Evolutionary conservation across 1,140 invertebrate species (phyloP).

Genomic region (Ridgeia piscesae): DNA sequence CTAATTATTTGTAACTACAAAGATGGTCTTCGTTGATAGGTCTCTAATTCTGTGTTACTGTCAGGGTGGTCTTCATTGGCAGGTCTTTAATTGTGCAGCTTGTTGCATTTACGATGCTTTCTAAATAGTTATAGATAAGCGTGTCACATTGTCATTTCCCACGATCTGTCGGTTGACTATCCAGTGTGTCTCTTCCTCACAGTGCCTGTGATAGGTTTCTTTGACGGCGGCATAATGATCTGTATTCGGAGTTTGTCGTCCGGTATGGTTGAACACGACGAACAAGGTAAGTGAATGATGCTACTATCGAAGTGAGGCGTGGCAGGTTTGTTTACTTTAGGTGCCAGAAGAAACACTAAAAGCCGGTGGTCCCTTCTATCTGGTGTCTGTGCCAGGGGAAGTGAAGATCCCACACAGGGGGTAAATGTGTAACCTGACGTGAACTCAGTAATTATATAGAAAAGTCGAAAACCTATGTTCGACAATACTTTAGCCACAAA

Average conservation of each 20-base stretch:
- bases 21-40: neutral
- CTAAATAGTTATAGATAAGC: neutral
- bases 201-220: neutral
- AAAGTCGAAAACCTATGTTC: too few species aligned
- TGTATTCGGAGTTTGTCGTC: conserved; percentile 10
- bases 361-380: too few species aligned
- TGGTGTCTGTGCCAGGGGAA: too few species aligned
- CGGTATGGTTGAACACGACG: neutral
- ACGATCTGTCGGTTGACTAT: neutral
- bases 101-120: too few species aligned
- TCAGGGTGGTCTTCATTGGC: neutral
- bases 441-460: too few species aligned
- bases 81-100: too few species aligned
- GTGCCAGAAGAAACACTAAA: too few species aligned
- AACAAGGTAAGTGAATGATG: neutral
- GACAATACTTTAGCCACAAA: too few species aligned
- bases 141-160: neutral
- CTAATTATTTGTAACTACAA: neutral
- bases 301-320: too few species aligned
- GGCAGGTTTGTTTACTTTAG: too few species aligned
- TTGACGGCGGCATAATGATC: neutral
- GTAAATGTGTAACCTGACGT: too few species aligned
- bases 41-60: neutral
- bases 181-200: neutral
- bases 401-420: too few species aligned